Base-by-base conservation (phyloP, 2,888 invertebrate species). In the Coenonympha arcania region DNA sequence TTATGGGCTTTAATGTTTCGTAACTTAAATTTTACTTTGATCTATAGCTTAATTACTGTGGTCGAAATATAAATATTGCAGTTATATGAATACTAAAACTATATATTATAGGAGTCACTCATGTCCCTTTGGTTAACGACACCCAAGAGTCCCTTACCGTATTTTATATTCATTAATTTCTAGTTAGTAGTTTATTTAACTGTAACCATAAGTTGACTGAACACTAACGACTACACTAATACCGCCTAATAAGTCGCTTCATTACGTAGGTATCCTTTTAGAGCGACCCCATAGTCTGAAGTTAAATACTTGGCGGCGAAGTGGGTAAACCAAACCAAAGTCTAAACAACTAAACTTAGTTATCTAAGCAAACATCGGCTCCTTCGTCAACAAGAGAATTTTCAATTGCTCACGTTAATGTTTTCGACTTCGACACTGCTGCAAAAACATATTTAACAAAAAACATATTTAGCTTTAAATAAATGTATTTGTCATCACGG, bases 291-390 rank as follows among this genome's bases (percentile, higher is more conserved):
- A 73, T 77, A 76, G 73, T 78, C 69, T 68, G 60, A 75, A 76
- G 73, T 76, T 70, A 73, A 79, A 79, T 73, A 77, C 71, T 76
- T 75, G 74, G 75, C 69, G 76, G 50, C 30, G 44, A 28, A 75
- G 24, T 39, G 15, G 15, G 39, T 15, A 39, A 39, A 37, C 73
- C 73, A 76, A 79, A 77, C 75, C 66, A 67, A n/a, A 59, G 65
- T 61, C 62, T 68, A 69, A 69, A 71, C 69, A 65, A 65, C 69
- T 72, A 73, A 79, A 80, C 74, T 77, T 76, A 74, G 78, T 81
- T 76, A 77, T 76, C 79, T 79, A 82, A 82, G 82, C 76, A 83
- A 82, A 81, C 78, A 79, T 63, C 53, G 64, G 68, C 69, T 68
- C 71, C 73, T 71, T 62, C 68, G 75, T 77, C 80, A 80, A 82